phyloP scores from a whole-genome alignment of 1,140 invertebrate genomes.

The Hyposmocoma kahamanoa region DNA sequence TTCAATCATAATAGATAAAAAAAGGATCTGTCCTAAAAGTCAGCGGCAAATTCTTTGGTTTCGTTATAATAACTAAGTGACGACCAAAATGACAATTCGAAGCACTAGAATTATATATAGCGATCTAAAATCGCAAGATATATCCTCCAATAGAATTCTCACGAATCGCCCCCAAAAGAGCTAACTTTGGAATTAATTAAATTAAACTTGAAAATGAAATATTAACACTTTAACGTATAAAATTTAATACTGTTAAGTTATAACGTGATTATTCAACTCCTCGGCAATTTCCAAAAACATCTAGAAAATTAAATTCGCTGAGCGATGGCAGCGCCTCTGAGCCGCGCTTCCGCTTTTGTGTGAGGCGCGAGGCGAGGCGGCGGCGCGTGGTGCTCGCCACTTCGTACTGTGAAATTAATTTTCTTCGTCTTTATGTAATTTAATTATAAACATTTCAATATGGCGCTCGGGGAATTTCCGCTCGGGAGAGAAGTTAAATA shows the following conservation, averaged over 20 bases:
- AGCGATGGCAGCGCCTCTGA: constrained; percentile 49
- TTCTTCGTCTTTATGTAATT: constrained; percentile 74
- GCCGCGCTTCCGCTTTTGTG: constrained; percentile 53
- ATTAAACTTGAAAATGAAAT: constrained; percentile 75
- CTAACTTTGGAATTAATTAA: constrained; percentile 71
- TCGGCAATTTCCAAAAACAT: constrained; percentile 68
- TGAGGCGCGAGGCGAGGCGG: constrained; percentile 21
- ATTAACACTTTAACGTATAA: constrained; percentile 75
- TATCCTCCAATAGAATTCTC: too few species aligned
- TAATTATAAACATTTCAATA: constrained; percentile 74
- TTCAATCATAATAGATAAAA: too few species aligned
- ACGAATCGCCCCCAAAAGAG: background rate
- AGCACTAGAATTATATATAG: too few species aligned
- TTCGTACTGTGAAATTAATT: constrained; percentile 71
- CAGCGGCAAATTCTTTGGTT: too few species aligned
- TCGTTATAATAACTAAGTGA: too few species aligned
- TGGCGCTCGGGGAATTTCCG: constrained; percentile 66
- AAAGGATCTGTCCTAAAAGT: too few species aligned
- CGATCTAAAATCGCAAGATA: constrained; percentile 10
- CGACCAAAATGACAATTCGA: too few species aligned
- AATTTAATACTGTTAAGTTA: constrained; percentile 73
- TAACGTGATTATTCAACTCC: constrained; percentile 72
- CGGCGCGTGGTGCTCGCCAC: constrained; percentile 43
- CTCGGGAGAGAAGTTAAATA: constrained; percentile 65
- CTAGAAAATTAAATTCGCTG: constrained; percentile 65